Conservation (phyloP, 1,140 invertebrate genomes). For the Belonocnema kinseyi region DNA sequence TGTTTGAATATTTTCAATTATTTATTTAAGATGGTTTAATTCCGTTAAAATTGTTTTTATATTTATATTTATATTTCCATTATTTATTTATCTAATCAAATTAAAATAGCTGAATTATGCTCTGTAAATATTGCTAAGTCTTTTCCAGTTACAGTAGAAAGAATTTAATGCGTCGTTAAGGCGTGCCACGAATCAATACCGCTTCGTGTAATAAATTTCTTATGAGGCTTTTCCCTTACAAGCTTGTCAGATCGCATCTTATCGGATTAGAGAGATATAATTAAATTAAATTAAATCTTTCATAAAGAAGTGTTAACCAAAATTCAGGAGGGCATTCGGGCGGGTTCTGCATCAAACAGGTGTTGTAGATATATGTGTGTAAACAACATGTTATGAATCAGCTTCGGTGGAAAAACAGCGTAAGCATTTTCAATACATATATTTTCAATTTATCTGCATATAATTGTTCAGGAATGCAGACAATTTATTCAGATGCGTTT, state of each 20-base stretch:
- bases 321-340: too few relatives aligned
- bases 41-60: too few relatives aligned
- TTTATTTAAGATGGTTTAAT: too few relatives aligned
- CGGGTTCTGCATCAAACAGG: neutral
- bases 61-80: too few relatives aligned
- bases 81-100: too few relatives aligned
- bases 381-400: constrained; percentile 27
- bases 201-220: constrained; percentile 10
- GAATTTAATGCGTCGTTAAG: constrained; percentile 7
- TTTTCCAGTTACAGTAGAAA: constrained; percentile 8
- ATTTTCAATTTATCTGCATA: neutral
- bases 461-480: constrained; percentile 11
- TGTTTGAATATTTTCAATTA: too few relatives aligned
- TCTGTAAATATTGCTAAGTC: neutral
- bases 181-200: constrained; percentile 10
- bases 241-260: neutral
- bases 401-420: neutral
- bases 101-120: too few relatives aligned
- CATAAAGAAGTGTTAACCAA: too few relatives aligned
- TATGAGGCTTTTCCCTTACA: constrained; percentile 3
- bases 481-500: neutral
- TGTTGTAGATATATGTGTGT: constrained; percentile 10
- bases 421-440: constrained; percentile 4
- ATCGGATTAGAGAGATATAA: neutral
- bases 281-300: neutral